Evolutionary conservation across 2,888 invertebrate species (phyloP).

Genomic region (Stegophylla sp.): DNA sequence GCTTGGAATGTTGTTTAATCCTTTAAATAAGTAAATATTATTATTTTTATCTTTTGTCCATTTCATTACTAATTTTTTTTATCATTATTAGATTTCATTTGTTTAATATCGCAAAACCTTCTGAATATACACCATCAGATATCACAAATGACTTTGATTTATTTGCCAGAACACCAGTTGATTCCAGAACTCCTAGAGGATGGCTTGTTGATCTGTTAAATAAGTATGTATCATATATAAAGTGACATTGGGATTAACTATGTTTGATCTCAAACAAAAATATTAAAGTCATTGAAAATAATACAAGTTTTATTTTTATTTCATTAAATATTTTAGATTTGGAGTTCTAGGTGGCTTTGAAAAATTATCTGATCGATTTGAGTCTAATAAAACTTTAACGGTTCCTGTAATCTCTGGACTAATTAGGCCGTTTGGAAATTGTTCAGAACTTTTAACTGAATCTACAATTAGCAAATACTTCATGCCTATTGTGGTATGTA

Average conservation of each 20-base stretch:
- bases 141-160: conserved; percentile 70
- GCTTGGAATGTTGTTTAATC: conserved; percentile 91
- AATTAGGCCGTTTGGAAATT: conserved; percentile 88
- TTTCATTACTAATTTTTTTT: conserved; percentile 41
- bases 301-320: conserved; percentile 33
- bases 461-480: conserved; percentile 91
- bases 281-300: too few relatives aligned
- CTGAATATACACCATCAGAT: conserved; percentile 71
- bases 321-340: conserved; percentile 69
- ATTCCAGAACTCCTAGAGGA: conserved; percentile 85
- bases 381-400: conserved; percentile 75
- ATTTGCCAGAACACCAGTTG: conserved; percentile 76
- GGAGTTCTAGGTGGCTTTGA: conserved; percentile 90
- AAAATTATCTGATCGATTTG: conserved; percentile 82
- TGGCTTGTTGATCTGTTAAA: conserved; percentile 97
- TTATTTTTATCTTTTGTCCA: background rate
- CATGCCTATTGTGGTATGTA: conserved; percentile 84
- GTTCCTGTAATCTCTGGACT: conserved; percentile 81
- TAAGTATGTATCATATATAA: conserved; percentile 67
- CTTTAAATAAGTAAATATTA: conserved; percentile 85
- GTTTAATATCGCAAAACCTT: conserved; percentile 79
- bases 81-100: conserved; percentile 76
- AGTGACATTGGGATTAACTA: conserved; percentile 12
- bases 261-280: too few relatives aligned
- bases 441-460: conserved; percentile 88